Base-by-base conservation (phyloP, 2,888 invertebrate genomes). In the Teleogryllus oceanicus region DNA sequence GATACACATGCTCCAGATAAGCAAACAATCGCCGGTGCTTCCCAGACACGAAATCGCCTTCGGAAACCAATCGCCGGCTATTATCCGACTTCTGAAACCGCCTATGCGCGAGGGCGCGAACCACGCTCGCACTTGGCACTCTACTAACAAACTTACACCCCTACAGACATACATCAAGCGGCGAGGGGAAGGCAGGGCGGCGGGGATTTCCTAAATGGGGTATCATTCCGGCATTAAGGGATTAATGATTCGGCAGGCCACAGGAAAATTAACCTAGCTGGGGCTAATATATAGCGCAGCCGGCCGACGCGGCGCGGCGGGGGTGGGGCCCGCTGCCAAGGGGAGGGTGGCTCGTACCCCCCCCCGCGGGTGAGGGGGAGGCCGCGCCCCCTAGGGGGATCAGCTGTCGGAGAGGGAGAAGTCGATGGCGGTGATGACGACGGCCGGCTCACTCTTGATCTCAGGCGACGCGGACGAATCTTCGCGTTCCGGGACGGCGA, bases 201-300 rank as follows among this genome's bases (percentile, higher is more conserved):
- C 77, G 83, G 84, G 85, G 84, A 84, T 83, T 85, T 86, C 86
- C 86, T 86, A 86, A 87, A 87, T 85, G 86, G 86, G 86, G 86
- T 85, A 85, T 86, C 86, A 86, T 82, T 82, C 80, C 81, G 80
- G 82, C 81, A 82, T 82, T 82, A 82, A 80, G 80, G 82, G 82
- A 82, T 82, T 82, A 82, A 82, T 82, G 82, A 82, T 81, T 81
- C 81, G 80, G 81, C 81, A 80, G 75, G 78, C 81, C 82, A 78
- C 81, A 80, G 81, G 80, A 81, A 82, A 82, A 81, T 81, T 82
- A 82, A 82, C 81, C 81, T 80, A 79, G 76, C 49, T 50, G 75
- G 20, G 51, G 78, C 80, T 78, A 62, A 62, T 62, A 62, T 62
- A 62, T 62, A 62, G 62, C 62, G 62, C 62, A 62, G 62, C n/a